Percentiles rank a stretch among this genome's conserved stretches.
Conservation (phyloP, 23 tunicate species). For the Ascidia mentula region DNA sequence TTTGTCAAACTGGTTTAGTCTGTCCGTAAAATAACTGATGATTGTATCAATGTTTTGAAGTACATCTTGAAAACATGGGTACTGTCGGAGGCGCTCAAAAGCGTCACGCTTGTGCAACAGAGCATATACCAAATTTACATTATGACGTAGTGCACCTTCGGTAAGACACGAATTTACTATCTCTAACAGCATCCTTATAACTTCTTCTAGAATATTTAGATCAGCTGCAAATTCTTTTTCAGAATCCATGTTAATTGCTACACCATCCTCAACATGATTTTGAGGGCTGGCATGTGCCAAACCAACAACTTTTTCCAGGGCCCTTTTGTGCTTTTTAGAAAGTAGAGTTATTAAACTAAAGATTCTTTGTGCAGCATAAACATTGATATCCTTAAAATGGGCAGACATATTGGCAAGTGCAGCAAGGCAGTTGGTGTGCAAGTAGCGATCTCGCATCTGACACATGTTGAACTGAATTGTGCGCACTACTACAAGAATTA, state of each 20-base stretch:
- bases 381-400: constrained; percentile 46
- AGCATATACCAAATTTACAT: constrained; percentile 78
- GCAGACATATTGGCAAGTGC: constrained; percentile 97
- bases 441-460: constrained; percentile 73
- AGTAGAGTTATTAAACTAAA: constrained; percentile 55
- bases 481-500: constrained; percentile 63
- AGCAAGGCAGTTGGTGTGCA: constrained; percentile 97
- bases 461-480: constrained; percentile 83
- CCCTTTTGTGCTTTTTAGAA: constrained; percentile 53
- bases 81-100: constrained; percentile 43
- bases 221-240: constrained; percentile 60
- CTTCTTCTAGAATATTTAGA: constrained; percentile 55
- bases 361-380: constrained; percentile 71
- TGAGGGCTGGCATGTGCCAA: neutral
- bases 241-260: constrained; percentile 26
- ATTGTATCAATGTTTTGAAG: constrained; percentile 84
- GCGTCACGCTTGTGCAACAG: constrained; percentile 62
- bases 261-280: neutral
- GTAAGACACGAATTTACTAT: constrained; percentile 86
- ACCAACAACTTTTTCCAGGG: constrained; percentile 27
- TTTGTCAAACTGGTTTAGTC: constrained; percentile 38
- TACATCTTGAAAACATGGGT: constrained; percentile 67
- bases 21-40: constrained; percentile 57
- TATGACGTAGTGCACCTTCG: constrained; percentile 57
- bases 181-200: constrained; percentile 81